These are phyloP conservation scores for Philereme transversata DNA, from an alignment of 2,888 invertebrate genomes.

Conservation along the genomic window DNA sequence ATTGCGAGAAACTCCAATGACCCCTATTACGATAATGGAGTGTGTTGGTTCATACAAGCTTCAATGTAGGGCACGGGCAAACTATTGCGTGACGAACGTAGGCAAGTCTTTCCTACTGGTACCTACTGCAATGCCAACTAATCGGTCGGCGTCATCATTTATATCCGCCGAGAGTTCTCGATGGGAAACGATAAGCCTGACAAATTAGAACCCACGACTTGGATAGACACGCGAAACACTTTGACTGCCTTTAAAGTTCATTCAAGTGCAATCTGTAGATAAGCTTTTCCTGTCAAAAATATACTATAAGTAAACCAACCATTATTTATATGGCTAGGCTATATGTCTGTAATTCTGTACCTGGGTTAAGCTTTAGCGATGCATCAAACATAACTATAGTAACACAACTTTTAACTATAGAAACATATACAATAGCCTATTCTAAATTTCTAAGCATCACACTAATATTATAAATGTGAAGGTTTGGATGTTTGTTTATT, in stretches of 20 bases:
- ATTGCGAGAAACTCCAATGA: slow-evolving; percentile 41
- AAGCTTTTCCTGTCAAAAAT: slow-evolving; percentile 45
- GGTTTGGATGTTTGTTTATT: too few species aligned
- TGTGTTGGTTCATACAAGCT: slow-evolving; percentile 43
- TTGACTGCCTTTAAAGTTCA: slow-evolving; percentile 21
- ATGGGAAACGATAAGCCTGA: slow-evolving; percentile 37
- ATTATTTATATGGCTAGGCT: too few species aligned
- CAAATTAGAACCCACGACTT: slow-evolving; percentile 30
- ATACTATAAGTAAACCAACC: slow-evolving; percentile 43
- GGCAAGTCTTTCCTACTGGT: slow-evolving; percentile 47
- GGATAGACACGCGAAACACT: slow-evolving; percentile 26
- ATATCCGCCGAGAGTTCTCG: slow-evolving; percentile 35
- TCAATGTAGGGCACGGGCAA: slow-evolving; percentile 50
- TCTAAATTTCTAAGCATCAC: too few species aligned
- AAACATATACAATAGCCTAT: too few species aligned
- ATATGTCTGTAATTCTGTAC: too few species aligned
- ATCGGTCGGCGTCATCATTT: slow-evolving; percentile 44
- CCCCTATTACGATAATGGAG: slow-evolving; percentile 58
- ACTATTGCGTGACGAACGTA: slow-evolving; percentile 58
- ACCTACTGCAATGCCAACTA: slow-evolving; percentile 36
- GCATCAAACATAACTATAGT: too few species aligned
- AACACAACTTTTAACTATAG: too few species aligned
- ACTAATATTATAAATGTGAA: too few species aligned
- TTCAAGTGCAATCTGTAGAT: slow-evolving; percentile 40
- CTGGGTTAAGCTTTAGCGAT: too few species aligned